Evolutionary conservation across 2,113 vertebrate species (phyloP), one percentile per base, ranked within the genome.

Genomic region (Aptenodytes patagonicus): DNA sequence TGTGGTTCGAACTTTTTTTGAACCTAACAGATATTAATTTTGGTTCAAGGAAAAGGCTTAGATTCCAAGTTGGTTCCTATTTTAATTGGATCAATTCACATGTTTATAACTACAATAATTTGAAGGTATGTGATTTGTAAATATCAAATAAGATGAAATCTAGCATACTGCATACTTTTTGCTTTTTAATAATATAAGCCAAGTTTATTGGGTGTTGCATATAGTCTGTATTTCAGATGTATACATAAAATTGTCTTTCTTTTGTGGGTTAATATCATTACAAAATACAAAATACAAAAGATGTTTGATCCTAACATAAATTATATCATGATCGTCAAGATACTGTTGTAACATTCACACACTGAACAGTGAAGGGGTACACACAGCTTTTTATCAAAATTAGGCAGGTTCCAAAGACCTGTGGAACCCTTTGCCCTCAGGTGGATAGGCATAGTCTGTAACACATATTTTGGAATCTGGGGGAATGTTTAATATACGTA

Each of bases 1-100:
- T 65, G 57, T 90, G 34, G 44, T 91, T 95, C 94, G 91, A 95
- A 78, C 13, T 5, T 1, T 6, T 89, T 96, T 77, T 94, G 19
- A 93, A 89, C 15, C 7, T 46, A 80, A 85, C 10, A 91, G 87
- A 94, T 94, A 91, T 57, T 85, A 95, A 91, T 82, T 95, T 94
- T 95, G 19, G 51, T 96, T 87, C 72, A 89, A 82, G 66, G 25
- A 84, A 91, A 95, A 84, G 2, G 21, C 13, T 76, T 62, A 21
- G 40, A 22, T 90, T 97, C 83, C 83, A 89, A 69, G 52, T 44
- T 65, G 31, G 15, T 69, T 91, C 22, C 11, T 89, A 85, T 85
- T 95, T 92, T 79, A 96, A 91, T 77, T 95, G 57, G 78, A 87
- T 65, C 46, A 52, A 42, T 87, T 91, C 58, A 87, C 22, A 11